phyloP scores from a whole-genome alignment of 2,113 vertebrate genomes.

The Hippopotamus amphibius region DNA sequence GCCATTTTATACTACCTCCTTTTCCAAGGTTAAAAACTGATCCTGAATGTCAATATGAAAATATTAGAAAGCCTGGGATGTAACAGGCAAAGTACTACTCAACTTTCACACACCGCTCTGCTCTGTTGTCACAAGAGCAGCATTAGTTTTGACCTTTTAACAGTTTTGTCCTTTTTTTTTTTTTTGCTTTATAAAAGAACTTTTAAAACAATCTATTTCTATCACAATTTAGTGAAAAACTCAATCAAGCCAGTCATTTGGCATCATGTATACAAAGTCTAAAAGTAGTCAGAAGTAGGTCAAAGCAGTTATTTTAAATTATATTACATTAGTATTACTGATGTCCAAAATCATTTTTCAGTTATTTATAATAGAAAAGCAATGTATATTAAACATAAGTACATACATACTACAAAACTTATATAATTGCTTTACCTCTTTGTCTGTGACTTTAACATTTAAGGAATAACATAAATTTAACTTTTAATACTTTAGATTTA shows the following conservation, averaged over 20 bases:
- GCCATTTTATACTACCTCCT: neutral
- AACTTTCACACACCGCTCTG: neutral
- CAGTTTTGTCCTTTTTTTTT: neutral
- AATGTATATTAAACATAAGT: neutral
- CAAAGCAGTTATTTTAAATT: neutral
- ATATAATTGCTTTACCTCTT: neutral
- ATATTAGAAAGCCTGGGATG: neutral
- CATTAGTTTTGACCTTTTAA: conserved; percentile 14
- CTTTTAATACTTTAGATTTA: neutral
- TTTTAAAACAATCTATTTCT: conserved; percentile 9
- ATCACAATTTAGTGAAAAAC: neutral
- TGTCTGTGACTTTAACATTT: neutral
- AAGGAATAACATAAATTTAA: neutral
- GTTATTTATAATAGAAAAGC: neutral
- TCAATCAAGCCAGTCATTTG: neutral
- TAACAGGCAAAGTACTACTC: neutral
- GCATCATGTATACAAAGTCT: neutral
- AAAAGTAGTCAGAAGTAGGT: neutral
- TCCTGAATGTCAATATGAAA: neutral
- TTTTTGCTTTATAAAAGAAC: neutral
- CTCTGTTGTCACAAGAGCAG: neutral
- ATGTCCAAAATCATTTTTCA: neutral
- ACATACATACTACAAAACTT: neutral
- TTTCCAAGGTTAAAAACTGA: neutral
- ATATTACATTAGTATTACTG: neutral